Evolutionary conservation across 2,888 invertebrate species (phyloP), one percentile per base, ranked within the genome.

Genomic region (Caenorhabditis wallacei): DNA sequence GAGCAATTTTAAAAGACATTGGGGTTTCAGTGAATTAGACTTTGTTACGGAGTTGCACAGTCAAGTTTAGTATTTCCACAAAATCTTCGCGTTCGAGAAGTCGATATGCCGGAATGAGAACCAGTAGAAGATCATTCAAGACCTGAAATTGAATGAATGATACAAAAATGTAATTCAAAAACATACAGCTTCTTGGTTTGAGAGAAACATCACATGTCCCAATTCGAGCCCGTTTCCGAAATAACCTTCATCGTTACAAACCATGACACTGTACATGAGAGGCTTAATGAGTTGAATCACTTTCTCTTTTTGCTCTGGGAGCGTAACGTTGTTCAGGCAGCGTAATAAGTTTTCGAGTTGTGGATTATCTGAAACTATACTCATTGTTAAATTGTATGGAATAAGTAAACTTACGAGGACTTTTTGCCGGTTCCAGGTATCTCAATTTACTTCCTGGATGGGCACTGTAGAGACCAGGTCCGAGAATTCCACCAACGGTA

Each of bases 231-330:
- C 95, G 70, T 96, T 96, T 1, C 88, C 98, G 93, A 96, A 97
- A 92, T 98, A 97, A 91, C 95, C 95, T 92, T 98, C 98, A 91
- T 98, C 98, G 75, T 95, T 95, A 0, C 97, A 98, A 92, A 96
- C 96, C 92, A 48, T 61, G 0, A 68, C 20, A 24, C 95, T 95
- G 7, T 13, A 30, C 37, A 43, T 20, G 0, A 63, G 24, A 0
- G 7, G 11, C 0, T 54, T 13, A 1, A 79, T 48, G 13, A 70
- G 8, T 7, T 37, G 18, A 0, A 37, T 40, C 1, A 78, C 54
- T 43, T 8, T 26, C 7, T 43, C 8, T 24, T 66, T 26, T 10
- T 75, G 37, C 5, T 35, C 26, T 35, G 18, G 5, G 7, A 43
- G 13, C 11, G 18, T 13, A 7, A 43, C 26, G 1, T 46, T 43